Base-by-base conservation (phyloP, 2,888 invertebrate genomes). In the Camptogramma bilineatum region DNA sequence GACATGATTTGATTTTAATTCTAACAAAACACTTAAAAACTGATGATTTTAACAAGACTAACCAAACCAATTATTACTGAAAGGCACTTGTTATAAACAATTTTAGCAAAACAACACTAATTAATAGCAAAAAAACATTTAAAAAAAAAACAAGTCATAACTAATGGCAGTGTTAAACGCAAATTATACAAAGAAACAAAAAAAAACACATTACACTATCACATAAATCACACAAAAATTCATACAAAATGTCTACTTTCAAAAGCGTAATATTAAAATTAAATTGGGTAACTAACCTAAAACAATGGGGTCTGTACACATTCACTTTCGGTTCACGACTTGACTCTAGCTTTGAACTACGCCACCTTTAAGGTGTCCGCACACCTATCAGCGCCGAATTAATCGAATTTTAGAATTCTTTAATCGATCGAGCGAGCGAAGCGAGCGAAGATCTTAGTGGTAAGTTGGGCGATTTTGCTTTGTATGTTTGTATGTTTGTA, bases 181-280 rank as follows among this genome's bases (percentile, higher is more conserved):
- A 42, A 58, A 39, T 28, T 44, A 51, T 28, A 57, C 24, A 57
- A 10, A 28, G 5, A 57, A 44, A 44, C 9, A 24, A 16, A 44
- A 10, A n/a, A 18, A 52, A 34, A 13, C 46, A 55, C 21, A 50
- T 5, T 21, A 50, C 34, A 48, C 19, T 42, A 50, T 42, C 17
- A 44, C 17, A 31, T 42, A 57, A 21, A 21, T 50, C 51, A 58
- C 51, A 58, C n/a, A 51, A 50, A 52, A 18, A 46, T 28, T 54
- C 17, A n/a, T 17, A 53, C 52, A 39, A 52, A 34, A 28, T 52
- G 0, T 42, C 42, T 53, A 44, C 39, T 42, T 53, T 53, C 24
- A 16, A 44, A 53, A 53, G 10, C 42, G 19, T 19, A 24, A 24
- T 28, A 51, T 51, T 44, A 10, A 44, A 53, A 44, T 53, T 44